phyloP scores from a whole-genome alignment of 2,888 invertebrate genomes.

The Ernsta delagoae region DNA sequence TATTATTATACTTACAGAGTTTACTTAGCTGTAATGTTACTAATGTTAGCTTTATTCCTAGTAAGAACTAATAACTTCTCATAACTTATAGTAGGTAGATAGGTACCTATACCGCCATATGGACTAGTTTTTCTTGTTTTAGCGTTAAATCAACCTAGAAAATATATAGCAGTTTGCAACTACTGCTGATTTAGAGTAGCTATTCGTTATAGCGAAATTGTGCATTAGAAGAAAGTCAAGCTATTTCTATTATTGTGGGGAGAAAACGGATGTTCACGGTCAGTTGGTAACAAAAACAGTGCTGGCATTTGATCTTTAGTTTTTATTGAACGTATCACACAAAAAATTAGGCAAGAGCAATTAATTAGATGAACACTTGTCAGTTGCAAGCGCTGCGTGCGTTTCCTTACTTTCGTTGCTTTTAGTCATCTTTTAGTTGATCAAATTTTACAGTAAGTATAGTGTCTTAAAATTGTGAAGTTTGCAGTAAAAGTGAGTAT shows the following conservation, averaged over 20 bases:
- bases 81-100: neutral
- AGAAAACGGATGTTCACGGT: constrained; percentile 21
- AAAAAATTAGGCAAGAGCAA: neutral
- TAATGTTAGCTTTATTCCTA: neutral
- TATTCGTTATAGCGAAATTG: constrained; percentile 8
- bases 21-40: too few relatives aligned
- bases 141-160: constrained; percentile 8
- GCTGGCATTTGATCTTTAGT: constrained; percentile 6
- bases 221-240: constrained; percentile 13
- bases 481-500: too few relatives aligned
- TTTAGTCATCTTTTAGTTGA: too few relatives aligned
- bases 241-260: neutral
- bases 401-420: too few relatives aligned
- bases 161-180: constrained; percentile 10
- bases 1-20: too few relatives aligned
- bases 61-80: neutral
- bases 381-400: neutral
- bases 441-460: too few relatives aligned
- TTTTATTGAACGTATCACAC: neutral
- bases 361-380: neutral
- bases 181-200: neutral
- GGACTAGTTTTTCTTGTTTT: constrained; percentile 6
- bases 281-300: constrained; percentile 4
- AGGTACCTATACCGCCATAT: neutral
- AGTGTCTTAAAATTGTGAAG: too few relatives aligned